Percentiles rank a stretch among this genome's conserved stretches.
Conservation (phyloP, 2,888 invertebrate genomes). For the Leptura quadrifasciata region DNA sequence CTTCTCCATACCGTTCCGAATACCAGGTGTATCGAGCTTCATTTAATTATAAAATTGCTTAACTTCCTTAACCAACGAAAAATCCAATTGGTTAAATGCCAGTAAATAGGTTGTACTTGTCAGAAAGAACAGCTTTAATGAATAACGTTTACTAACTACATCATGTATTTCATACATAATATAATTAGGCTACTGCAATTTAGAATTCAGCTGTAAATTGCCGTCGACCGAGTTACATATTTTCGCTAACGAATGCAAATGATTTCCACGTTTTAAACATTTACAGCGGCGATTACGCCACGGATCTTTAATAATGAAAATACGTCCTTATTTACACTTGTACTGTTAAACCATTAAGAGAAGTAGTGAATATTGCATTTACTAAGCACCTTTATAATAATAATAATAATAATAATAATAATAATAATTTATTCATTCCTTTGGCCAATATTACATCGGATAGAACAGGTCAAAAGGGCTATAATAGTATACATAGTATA, state of each 20-base stretch:
- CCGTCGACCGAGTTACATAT: neutral
- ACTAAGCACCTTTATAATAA: too few relatives aligned
- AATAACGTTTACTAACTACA: neutral
- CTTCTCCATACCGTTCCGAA: neutral
- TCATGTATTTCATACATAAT: neutral
- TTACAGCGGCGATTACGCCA: too few relatives aligned
- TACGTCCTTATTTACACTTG: too few relatives aligned
- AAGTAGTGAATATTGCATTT: too few relatives aligned
- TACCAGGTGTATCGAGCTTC: constrained; percentile 25
- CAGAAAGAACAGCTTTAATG: neutral
- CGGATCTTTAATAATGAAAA: too few relatives aligned
- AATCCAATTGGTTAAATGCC: constrained; percentile 25
- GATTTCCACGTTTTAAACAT: too few relatives aligned
- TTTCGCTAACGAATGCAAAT: neutral
- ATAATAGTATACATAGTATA: too few relatives aligned
- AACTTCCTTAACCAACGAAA: constrained; percentile 17
- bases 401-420: too few relatives aligned
- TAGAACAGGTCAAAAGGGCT: too few relatives aligned
- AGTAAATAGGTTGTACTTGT: constrained; percentile 15
- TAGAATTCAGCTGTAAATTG: neutral
- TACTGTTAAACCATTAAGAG: too few relatives aligned
- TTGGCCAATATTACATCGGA: too few relatives aligned
- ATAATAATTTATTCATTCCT: too few relatives aligned
- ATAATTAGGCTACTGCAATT: neutral
- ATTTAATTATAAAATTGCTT: constrained; percentile 33